phyloP scores from a whole-genome alignment of 2,888 invertebrate species.

The Eristalis pertinax region DNA sequence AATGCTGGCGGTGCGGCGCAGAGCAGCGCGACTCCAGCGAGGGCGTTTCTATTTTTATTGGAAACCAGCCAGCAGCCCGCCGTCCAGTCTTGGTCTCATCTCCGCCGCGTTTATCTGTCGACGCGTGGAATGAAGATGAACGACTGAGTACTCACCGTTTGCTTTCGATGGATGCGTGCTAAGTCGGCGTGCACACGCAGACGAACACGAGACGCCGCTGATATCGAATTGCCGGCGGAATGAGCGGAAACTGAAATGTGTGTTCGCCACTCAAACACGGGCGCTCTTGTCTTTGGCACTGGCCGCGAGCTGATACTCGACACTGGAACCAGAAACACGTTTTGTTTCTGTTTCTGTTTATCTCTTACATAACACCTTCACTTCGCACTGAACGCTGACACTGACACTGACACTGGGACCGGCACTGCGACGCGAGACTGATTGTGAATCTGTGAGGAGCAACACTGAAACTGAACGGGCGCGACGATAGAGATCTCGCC shows the following conservation, averaged over 20 bases:
- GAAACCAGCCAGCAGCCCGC: neutral
- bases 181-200: neutral
- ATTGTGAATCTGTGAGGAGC: neutral
- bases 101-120: neutral
- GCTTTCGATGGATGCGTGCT: neutral
- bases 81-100: too few relatives aligned
- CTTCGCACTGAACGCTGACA: neutral
- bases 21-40: neutral
- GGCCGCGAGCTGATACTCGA: neutral
- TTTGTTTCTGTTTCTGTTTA: neutral
- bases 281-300: neutral
- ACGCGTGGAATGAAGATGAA: neutral
- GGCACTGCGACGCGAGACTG: neutral
- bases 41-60: neutral
- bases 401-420: neutral
- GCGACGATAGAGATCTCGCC: neutral
- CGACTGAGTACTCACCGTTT: constrained; percentile 9
- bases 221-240: neutral
- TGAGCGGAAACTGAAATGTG: neutral
- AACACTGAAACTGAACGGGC: neutral
- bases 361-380: neutral
- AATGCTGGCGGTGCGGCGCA: neutral
- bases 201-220: neutral
- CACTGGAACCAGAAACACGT: neutral
- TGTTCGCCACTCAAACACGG: neutral